phyloP scores from a whole-genome alignment of 2,888 invertebrate genomes.

The Oscheius sp. region DNA sequence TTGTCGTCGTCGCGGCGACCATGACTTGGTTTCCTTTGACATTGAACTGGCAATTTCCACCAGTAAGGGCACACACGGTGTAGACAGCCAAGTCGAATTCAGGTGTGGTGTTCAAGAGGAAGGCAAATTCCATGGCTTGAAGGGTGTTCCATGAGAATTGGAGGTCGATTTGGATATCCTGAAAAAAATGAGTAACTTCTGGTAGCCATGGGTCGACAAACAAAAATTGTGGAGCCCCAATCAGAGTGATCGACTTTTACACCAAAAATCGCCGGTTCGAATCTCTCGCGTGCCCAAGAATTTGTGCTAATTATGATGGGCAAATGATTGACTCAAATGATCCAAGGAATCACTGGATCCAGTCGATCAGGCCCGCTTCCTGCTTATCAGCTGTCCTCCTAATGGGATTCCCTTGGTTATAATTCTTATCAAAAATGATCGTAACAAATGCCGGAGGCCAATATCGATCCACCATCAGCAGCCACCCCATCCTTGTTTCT shows the following conservation, averaged over 20 bases:
- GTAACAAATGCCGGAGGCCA: conserved; percentile 18
- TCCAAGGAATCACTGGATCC: too few species aligned
- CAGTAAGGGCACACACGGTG: conserved; percentile 64
- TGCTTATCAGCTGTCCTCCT: conserved; percentile 5
- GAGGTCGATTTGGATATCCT: conserved; percentile 50
- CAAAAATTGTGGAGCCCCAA: too few species aligned
- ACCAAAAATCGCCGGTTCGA: neutral
- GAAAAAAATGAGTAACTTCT: conserved; percentile 17
- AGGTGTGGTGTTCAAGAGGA: conserved; percentile 64
- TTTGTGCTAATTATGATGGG: neutral
- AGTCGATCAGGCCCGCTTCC: neutral
- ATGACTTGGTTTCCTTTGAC: conserved; percentile 20
- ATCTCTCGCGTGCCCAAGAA: neutral
- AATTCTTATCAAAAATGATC: neutral
- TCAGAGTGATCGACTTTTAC: neutral
- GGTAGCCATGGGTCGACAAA: too few species aligned
- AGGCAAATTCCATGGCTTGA: conserved; percentile 53
- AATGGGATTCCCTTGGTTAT: neutral
- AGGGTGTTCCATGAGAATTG: conserved; percentile 51
- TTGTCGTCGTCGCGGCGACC: neutral
- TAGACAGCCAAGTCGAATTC: conserved; percentile 68
- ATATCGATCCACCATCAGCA: neutral
- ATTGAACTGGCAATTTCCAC: conserved; percentile 25
- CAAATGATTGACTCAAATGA: too few species aligned
- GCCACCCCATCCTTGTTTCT: neutral